Base-by-base conservation (phyloP, 2,797 vertebrate species). In the Amphiprion clarkii region DNA sequence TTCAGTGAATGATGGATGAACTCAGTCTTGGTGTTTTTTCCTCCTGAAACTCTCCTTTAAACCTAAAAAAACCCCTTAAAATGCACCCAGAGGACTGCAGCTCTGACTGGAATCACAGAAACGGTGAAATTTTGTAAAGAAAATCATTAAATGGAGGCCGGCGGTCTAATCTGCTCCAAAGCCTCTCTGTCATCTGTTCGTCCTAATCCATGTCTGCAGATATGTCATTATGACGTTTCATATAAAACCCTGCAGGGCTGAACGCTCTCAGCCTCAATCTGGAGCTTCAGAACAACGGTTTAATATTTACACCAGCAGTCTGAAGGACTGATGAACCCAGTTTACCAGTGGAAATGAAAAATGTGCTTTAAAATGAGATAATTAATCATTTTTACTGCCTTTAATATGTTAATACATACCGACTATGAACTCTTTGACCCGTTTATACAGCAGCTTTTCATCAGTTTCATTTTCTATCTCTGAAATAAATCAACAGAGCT, bases 181-280 rank as follows among this genome's bases (percentile, higher is more conserved):
- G 76, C 87, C 52, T 33, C 52, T 33, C 63, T 64, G 71, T 92
- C 90, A 88, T 90, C 85, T 88, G 88, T 74, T 91, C 76, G 25
- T 79, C 81, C 76, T 91, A 89, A 92, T 90, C 87, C 85, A 63
- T 39, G 88, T 88, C 84, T 82, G 82, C 74, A 87, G 78, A 87
- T 87, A 78, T 83, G 86, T 85, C 71, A 82, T 81, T 54, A 77
- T 82, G 68, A 84, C 59, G 67, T 84, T 88, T 76, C 68, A 78
- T 72, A 81, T 74, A 77, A 88, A 87, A 78, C 33, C 81, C 58
- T 60, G 31, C 25, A 16, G 19, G 40, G 25, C 23, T 0, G 5
- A 66, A 11, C n/a, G 13, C 63, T 55, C 14, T 46, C 23, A 44
- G 65, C 39, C 9, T 59, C 55, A 59, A 53, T 52, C 67, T 62